Evolutionary conservation across 2,797 vertebrate genomes (phyloP).

Genomic region (Lerista edwardsae): DNA sequence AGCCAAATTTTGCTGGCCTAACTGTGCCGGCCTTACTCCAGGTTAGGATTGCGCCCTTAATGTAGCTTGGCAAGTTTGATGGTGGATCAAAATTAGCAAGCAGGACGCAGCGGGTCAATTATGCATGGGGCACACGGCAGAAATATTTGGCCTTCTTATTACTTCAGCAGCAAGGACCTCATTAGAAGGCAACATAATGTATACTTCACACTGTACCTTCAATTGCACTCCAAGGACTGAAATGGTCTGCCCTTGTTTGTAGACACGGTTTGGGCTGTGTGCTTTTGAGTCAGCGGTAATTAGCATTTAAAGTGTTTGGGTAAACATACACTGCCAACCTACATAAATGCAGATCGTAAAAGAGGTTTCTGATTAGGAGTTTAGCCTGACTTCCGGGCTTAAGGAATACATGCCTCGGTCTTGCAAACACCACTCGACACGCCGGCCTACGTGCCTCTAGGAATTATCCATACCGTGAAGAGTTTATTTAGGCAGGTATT

Average conservation of each 20-base stretch:
- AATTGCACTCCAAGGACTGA: slow-evolving; percentile 12
- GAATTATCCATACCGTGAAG: slow-evolving; percentile 40
- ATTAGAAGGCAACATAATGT: slow-evolving; percentile 22
- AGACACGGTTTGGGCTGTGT: slow-evolving; percentile 36
- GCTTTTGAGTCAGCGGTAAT: slow-evolving; percentile 53
- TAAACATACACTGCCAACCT: slow-evolving; percentile 60
- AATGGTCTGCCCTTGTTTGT: slow-evolving; percentile 36
- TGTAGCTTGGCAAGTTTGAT: too few species aligned
- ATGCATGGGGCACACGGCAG: not conserved
- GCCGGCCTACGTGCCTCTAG: not conserved
- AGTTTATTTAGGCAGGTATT: slow-evolving; percentile 25
- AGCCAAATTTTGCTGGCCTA: too few species aligned
- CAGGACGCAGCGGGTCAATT: not conserved
- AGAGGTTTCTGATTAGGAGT: slow-evolving; percentile 62
- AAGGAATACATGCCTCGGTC: slow-evolving; percentile 35
- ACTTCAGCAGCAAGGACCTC: slow-evolving; percentile 18
- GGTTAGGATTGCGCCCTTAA: too few species aligned
- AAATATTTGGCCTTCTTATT: not conserved
- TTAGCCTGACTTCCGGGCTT: slow-evolving; percentile 49
- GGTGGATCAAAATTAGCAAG: not conserved
- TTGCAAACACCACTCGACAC: slow-evolving; percentile 31
- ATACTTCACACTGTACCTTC: slow-evolving; percentile 33
- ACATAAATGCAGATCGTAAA: slow-evolving; percentile 56
- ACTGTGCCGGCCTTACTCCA: too few species aligned
- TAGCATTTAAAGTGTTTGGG: slow-evolving; percentile 54